Evolutionary conservation across 1,140 invertebrate species (phyloP).

Genomic region (Drosophila parabipectinata): DNA sequence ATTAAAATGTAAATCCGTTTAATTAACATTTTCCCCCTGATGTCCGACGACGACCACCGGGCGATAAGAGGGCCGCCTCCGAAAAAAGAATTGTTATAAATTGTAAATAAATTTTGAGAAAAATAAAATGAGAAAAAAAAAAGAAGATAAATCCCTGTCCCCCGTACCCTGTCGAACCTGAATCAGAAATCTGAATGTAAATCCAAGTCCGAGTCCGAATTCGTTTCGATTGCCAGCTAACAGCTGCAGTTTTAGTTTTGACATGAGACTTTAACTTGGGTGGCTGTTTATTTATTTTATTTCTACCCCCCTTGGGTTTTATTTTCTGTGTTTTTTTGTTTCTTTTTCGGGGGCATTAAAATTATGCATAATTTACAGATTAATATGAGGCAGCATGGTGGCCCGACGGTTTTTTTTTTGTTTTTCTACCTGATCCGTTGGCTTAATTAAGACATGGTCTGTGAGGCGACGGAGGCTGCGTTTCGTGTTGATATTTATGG

Average conservation of each 20-base stretch:
- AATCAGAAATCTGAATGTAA: constrained; percentile 8
- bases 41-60: constrained; percentile 53
- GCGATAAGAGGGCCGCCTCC: constrained; percentile 45
- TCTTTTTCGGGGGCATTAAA: constrained; percentile 49
- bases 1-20: constrained; percentile 82
- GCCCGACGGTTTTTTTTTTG: constrained; percentile 12
- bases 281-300: constrained; percentile 43
- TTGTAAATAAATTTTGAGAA: constrained; percentile 73
- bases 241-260: constrained; percentile 52
- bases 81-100: constrained; percentile 72
- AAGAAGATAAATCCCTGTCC: too few species aligned
- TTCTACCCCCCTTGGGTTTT: constrained; percentile 13
- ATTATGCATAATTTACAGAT: constrained; percentile 81
- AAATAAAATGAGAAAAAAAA: constrained; percentile 2
- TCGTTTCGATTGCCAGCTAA: constrained; percentile 23
- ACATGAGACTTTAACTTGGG: constrained; percentile 48
- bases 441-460: constrained; percentile 69
- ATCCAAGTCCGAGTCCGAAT: constrained; percentile 10
- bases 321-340: constrained; percentile 29
- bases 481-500: constrained; percentile 79
- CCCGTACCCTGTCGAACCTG: not conserved
- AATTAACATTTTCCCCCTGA: constrained; percentile 70
- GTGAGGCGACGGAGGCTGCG: constrained; percentile 5
- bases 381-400: constrained; percentile 63
- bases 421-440: constrained; percentile 54